These are phyloP conservation scores for Strix uralensis DNA, from an alignment of 2,113 vertebrate genomes.

Conservation along the genomic window DNA sequence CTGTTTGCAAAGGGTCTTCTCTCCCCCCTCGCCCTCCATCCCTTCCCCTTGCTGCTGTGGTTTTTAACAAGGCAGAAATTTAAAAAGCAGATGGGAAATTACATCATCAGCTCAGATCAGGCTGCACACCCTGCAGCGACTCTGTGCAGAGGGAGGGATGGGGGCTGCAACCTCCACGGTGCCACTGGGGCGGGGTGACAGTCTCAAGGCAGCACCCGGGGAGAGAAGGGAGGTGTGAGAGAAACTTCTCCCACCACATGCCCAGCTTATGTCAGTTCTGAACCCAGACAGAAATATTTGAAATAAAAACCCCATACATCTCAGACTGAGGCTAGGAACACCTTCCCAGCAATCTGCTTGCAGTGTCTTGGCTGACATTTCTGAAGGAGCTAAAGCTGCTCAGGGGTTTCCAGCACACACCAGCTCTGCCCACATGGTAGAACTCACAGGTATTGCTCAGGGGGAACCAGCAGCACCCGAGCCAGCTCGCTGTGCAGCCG, in stretches of 20 bases:
- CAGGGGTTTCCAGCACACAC: not conserved
- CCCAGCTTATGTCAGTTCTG: not conserved
- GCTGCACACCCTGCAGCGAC: constrained; percentile 14
- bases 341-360: not conserved
- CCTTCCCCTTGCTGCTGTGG: not conserved
- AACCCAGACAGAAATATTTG: not conserved
- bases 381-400: not conserved
- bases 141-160: constrained; percentile 6
- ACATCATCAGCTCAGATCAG: constrained; percentile 43
- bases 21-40: not conserved
- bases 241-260: constrained; percentile 14
- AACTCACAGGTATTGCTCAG: not conserved
- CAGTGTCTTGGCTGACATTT: not conserved
- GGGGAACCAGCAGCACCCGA: not conserved
- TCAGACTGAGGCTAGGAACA: not conserved
- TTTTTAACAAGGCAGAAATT: constrained; percentile 12
- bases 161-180: not conserved
- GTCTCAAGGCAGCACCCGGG: not conserved
- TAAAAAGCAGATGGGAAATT: constrained; percentile 57
- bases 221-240: not conserved
- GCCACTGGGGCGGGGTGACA: not conserved
- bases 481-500: not conserved
- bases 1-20: not conserved
- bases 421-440: not conserved
- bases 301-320: not conserved